Conservation (phyloP, 2,113 vertebrate species). For the Daubentonia madagascariensis region DNA sequence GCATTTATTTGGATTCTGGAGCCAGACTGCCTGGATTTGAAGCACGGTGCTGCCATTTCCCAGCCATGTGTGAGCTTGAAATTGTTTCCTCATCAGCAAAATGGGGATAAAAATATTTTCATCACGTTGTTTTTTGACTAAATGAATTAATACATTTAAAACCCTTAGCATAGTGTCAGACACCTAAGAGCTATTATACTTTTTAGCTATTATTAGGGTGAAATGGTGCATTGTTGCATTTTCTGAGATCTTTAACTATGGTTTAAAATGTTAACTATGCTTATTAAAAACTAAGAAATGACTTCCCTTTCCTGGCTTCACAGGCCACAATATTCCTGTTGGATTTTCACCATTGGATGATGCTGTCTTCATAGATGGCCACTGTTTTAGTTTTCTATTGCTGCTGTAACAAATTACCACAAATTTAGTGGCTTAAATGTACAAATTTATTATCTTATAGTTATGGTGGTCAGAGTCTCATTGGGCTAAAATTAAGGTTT, state of each 20-base stretch:
- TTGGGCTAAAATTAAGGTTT: slow-evolving; percentile 2
- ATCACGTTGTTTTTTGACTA: not conserved
- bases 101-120: not conserved
- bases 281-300: slow-evolving; percentile 1
- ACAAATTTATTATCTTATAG: not conserved
- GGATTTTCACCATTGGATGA: not conserved
- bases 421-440: not conserved
- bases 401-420: not conserved
- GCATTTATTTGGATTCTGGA: not conserved
- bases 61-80: not conserved
- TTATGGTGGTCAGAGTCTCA: not conserved
- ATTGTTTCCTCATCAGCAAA: not conserved
- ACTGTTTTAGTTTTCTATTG: not conserved
- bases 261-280: slow-evolving; percentile 4
- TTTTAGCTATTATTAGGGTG: not conserved
- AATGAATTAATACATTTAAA: not conserved
- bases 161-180: not conserved
- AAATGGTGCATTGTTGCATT: not conserved
- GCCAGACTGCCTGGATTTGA: not conserved
- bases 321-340: not conserved
- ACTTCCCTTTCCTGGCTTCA: not conserved
- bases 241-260: not conserved
- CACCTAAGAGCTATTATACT: not conserved
- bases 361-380: not conserved
- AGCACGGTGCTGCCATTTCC: not conserved